Percentiles rank a stretch among this genome's conserved stretches.
These are phyloP conservation scores for Coleophora flavipennella DNA, from an alignment of 2,888 invertebrate species.

Conservation along the genomic window DNA sequence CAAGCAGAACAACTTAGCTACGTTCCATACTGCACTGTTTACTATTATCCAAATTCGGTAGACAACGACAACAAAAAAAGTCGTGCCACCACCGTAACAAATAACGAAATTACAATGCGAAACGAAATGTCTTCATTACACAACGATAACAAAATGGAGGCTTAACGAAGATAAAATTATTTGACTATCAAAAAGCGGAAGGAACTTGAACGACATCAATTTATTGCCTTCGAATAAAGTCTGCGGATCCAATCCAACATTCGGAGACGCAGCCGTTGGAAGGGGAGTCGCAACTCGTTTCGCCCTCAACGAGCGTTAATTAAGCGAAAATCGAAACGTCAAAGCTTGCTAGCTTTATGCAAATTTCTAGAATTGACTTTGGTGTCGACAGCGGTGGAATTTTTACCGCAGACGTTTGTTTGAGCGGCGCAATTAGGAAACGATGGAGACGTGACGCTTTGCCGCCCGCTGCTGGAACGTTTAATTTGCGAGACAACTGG, in stretches of 20 bases:
- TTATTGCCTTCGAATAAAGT: conserved; percentile 48
- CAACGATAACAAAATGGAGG: conserved; percentile 39
- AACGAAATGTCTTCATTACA: conserved; percentile 40
- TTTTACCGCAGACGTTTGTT: conserved; percentile 55
- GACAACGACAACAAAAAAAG: conserved; percentile 3
- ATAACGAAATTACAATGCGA: conserved; percentile 12
- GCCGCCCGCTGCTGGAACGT: conserved; percentile 10
- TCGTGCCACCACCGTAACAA: conserved; percentile 13
- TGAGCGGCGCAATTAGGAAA: conserved; percentile 55
- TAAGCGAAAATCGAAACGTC: conserved; percentile 70
- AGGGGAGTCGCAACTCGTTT: conserved; percentile 43
- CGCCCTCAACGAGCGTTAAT: conserved; percentile 56
- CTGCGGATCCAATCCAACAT: too few species aligned
- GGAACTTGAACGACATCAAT: conserved; percentile 52
- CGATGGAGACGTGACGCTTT: conserved; percentile 29
- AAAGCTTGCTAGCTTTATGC: conserved; percentile 63
- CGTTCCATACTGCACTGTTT: conserved; percentile 9
- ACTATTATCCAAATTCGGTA: too few species aligned
- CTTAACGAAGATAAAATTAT: conserved; percentile 57
- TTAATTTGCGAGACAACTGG: conserved; percentile 1
- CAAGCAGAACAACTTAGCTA: conserved; percentile 10
- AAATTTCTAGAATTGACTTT: conserved; percentile 64
- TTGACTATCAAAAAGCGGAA: conserved; percentile 55
- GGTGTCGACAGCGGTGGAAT: conserved; percentile 52
- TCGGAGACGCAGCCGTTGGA: too few species aligned